Base-by-base conservation (phyloP, 2,113 vertebrate genomes). In the Theristicus caerulescens region DNA sequence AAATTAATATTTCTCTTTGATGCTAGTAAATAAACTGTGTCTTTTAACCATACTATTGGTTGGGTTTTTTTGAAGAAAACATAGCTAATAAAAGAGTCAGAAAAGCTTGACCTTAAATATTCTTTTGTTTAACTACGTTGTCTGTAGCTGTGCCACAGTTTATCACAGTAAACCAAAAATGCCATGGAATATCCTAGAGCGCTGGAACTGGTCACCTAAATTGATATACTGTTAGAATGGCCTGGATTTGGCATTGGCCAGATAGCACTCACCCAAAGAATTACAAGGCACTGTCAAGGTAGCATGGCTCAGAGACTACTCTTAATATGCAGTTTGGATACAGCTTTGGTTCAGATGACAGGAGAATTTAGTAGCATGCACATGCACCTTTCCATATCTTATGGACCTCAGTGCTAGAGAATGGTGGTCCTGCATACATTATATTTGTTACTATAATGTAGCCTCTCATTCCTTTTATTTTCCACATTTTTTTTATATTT, bases 381-480 rank as follows among this genome's bases (percentile, higher is more conserved):
- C 19, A 5, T 22, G 9, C 16, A 67, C 11, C 2, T 38, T 59
- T 90, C 47, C 7, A 3, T 21, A 16, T 32, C 1, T 83, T 88
- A 65, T 57, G 64, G 0, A 82, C 3, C 8, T 86, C 44, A 34
- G 10, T 44, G 36, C 21, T 20, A 54, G 38, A 66, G 31, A 79
- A 29, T 24, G 25, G 16, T 27, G 8, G 13, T 49, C 36, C 18
- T 9, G 0, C 1, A 0, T 57, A 18, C 3, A 11, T 34, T 52
- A 4, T 24, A 47, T 77, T 69, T 77, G 16, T 38, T 74, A 66
- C 13, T 59, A 19, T 16, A 66, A 31, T 15, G 4, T 19, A 78
- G 11, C 10, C 1, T n/a, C 22, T 54, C 27, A 16, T 76, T 66
- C 13, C 7, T 31, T 62, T 17, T 20, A 54, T 72, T 90, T 90